Evolutionary conservation across 2,797 vertebrate species (phyloP).

Genomic region (Rhadinocentrus ornatus): DNA sequence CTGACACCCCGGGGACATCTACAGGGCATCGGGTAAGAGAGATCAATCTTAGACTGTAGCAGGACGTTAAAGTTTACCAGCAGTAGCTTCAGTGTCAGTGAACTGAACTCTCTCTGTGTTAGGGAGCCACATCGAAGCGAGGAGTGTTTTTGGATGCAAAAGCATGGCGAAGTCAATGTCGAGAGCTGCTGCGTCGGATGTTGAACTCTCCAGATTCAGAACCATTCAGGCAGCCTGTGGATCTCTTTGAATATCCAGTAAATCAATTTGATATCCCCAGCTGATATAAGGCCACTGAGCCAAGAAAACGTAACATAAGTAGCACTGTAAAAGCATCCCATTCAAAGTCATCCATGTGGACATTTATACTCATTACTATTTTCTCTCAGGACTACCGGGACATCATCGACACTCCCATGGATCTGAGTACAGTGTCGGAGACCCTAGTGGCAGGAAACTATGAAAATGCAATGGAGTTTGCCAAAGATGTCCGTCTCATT

Average conservation of each 20-base stretch:
- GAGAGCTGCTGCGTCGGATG: conserved; percentile 90
- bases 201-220: conserved; percentile 90
- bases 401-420: conserved; percentile 97
- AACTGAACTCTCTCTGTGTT: conserved; percentile 16
- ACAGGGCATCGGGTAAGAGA: conserved; percentile 87
- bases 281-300: background rate
- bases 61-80: background rate
- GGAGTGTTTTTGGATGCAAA: conserved; percentile 83
- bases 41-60: background rate
- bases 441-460: conserved; percentile 91
- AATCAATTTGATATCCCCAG: conserved; percentile 36
- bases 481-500: conserved; percentile 96
- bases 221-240: conserved; percentile 92
- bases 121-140: conserved; percentile 76
- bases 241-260: conserved; percentile 92
- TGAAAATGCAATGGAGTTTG: conserved; percentile 93
- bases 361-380: conserved; percentile 18
- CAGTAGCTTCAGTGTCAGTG: background rate
- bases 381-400: conserved; percentile 90
- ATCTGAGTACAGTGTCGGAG: conserved; percentile 94
- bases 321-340: background rate
- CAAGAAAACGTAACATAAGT: background rate
- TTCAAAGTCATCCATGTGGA: no score
- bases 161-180: conserved; percentile 89
- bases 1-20: conserved; percentile 95